phyloP scores from a whole-genome alignment of 1,140 invertebrate species.

The Calephelis nemesis region DNA sequence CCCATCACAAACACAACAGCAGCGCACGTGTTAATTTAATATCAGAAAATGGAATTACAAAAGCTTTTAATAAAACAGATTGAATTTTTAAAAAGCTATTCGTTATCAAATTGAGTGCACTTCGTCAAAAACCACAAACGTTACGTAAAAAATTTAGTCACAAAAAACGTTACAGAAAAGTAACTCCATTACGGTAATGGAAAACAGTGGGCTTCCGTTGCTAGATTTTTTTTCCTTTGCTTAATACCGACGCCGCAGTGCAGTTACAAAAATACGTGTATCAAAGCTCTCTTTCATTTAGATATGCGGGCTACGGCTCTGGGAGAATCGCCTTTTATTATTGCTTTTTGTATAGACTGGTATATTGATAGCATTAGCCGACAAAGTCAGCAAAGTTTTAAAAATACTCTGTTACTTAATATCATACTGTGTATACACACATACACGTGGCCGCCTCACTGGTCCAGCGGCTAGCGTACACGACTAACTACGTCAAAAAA shows the following conservation, averaged over 20 bases:
- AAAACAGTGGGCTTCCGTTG: conserved; percentile 61
- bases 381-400: too few species aligned
- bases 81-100: background rate
- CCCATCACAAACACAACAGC: background rate
- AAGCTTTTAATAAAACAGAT: conserved; percentile 13
- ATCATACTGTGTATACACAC: too few species aligned
- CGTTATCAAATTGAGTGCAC: conserved; percentile 21
- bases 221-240: conserved; percentile 55
- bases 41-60: conserved; percentile 10
- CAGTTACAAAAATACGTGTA: conserved; percentile 71
- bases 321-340: conserved; percentile 56
- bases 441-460: too few species aligned
- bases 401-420: too few species aligned
- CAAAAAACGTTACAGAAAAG: conserved; percentile 57
- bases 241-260: conserved; percentile 60
- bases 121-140: conserved; percentile 34
- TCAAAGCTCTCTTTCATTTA: conserved; percentile 65
- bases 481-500: too few species aligned
- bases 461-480: too few species aligned
- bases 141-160: conserved; percentile 47
- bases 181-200: conserved; percentile 72
- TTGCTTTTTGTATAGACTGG: conserved; percentile 33
- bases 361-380: conserved; percentile 1
- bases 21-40: conserved; percentile 4
- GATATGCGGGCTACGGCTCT: conserved; percentile 43